Evolutionary conservation across 2,113 vertebrate genomes (phyloP).

Genomic region (Lycaon pictus): DNA sequence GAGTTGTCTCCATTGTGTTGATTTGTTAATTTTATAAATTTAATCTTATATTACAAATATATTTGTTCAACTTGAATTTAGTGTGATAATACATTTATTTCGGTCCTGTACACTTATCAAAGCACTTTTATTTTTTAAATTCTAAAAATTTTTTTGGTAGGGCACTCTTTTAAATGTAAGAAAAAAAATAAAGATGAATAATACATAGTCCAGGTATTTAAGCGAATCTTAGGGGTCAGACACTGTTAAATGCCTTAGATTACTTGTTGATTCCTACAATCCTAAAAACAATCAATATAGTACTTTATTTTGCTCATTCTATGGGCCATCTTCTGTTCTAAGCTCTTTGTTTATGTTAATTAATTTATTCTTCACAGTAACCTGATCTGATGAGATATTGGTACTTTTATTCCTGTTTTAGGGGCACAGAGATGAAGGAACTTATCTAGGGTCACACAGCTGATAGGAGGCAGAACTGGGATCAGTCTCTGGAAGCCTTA

Average conservation of each 20-base stretch:
- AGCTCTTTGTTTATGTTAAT: constrained; percentile 36
- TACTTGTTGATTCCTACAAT: constrained; percentile 15
- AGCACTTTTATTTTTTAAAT: background rate
- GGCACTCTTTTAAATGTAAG: constrained; percentile 13
- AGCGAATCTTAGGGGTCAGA: background rate
- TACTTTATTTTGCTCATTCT: constrained; percentile 24
- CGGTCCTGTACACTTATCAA: background rate
- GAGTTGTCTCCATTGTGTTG: background rate
- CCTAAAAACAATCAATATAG: constrained; percentile 18
- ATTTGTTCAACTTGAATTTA: constrained; percentile 35
- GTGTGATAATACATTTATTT: background rate
- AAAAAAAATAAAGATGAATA: constrained; percentile 44
- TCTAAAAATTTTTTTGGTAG: background rate
- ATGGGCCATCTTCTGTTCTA: background rate
- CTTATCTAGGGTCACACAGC: background rate
- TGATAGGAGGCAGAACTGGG: background rate
- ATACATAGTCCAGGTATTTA: background rate
- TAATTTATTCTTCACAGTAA: constrained; percentile 40
- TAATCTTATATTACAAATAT: constrained; percentile 44
- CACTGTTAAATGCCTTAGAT: constrained; percentile 3
- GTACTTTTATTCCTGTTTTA: constrained; percentile 41
- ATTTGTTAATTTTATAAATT: constrained; percentile 55
- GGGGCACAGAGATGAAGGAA: background rate
- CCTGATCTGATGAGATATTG: background rate
- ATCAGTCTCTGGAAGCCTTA: background rate